Evolutionary conservation across 1,140 invertebrate species (phyloP).

Genomic region (Temnothorax nylanderi): DNA sequence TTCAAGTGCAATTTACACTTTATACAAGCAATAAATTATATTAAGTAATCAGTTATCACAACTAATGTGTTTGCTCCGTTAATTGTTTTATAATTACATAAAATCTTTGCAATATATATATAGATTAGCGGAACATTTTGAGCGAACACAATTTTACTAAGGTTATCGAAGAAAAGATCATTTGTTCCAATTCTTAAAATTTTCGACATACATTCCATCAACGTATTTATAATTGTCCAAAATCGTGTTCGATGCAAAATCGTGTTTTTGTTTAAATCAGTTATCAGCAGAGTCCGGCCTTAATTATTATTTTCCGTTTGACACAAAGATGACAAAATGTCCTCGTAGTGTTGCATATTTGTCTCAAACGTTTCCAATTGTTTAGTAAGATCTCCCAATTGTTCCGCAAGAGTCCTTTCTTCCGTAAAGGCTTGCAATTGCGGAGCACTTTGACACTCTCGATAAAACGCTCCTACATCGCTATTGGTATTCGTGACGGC

Average conservation of each 20-base stretch:
- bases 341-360: conserved; percentile 91
- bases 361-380: conserved; percentile 92
- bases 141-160: not conserved
- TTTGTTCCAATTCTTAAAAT: not conserved
- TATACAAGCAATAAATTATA: conserved; percentile 81
- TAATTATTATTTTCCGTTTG: conserved; percentile 86
- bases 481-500: conserved; percentile 86
- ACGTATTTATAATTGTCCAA: not conserved
- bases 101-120: conserved; percentile 14
- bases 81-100: conserved; percentile 28
- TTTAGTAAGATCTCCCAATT: conserved; percentile 89
- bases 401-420: conserved; percentile 87
- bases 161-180: not conserved
- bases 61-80: conserved; percentile 51
- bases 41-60: conserved; percentile 74
- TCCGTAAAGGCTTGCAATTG: conserved; percentile 89
- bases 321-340: conserved; percentile 89
- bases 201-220: not conserved
- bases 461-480: conserved; percentile 92
- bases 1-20: conserved; percentile 79
- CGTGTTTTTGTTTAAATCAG: conserved; percentile 14
- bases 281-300: conserved; percentile 56
- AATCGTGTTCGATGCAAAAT: conserved; percentile 12
- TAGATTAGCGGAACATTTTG: conserved; percentile 21
- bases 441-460: conserved; percentile 92